phyloP scores from a whole-genome alignment of 2,888 invertebrate genomes.

The Agrotis exclamationis region DNA sequence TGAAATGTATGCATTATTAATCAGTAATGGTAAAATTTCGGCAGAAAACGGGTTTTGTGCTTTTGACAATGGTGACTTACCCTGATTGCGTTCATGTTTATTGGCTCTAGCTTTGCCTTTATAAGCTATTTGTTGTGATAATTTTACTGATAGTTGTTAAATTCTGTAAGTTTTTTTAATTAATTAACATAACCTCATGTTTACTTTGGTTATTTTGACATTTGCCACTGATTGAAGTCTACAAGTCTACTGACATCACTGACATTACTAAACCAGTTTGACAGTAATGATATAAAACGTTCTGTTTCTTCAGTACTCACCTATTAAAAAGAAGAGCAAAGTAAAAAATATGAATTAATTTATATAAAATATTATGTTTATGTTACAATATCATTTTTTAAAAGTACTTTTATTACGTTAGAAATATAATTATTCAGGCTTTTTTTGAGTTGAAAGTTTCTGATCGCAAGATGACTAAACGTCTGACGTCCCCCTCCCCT shows the following conservation, averaged over 20 bases:
- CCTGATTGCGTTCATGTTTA: conserved; percentile 72
- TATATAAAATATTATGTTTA: no score
- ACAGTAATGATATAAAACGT: not conserved
- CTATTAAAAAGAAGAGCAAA: no score
- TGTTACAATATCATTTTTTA: no score
- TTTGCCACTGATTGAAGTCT: not conserved
- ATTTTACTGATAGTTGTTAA: not conserved
- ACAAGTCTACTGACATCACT: no score
- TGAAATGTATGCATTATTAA: conserved; percentile 59
- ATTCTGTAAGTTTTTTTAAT: not conserved
- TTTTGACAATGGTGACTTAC: conserved; percentile 65
- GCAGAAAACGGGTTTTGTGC: not conserved
- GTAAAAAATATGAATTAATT: no score
- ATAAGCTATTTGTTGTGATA: not conserved
- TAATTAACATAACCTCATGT: conserved; percentile 26
- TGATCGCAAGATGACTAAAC: no score
- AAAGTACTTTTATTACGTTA: no score
- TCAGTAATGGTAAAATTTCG: not conserved
- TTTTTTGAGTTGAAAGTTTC: no score
- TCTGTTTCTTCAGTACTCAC: not conserved
- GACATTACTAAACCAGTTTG: no score
- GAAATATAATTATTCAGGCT: no score
- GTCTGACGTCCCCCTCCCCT: no score
- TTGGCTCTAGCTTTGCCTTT: not conserved
- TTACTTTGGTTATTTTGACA: conserved; percentile 29